These are phyloP conservation scores for Heterodera carotae DNA, from an alignment of 1,140 invertebrate species.

Conservation along the genomic window DNA sequence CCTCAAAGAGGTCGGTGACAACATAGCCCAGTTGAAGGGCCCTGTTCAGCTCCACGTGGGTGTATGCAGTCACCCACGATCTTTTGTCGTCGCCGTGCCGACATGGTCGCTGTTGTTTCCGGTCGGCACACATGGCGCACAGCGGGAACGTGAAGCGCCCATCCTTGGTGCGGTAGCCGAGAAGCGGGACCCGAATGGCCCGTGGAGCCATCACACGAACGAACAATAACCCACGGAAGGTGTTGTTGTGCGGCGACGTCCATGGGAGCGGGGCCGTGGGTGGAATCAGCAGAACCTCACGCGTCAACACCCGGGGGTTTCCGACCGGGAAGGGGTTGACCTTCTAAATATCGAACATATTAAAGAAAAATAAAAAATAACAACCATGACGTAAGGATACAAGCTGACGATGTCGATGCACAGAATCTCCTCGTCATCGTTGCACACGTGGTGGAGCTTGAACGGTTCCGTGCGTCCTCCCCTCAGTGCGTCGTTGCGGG, in stretches of 20 bases:
- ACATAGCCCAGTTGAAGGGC: background rate
- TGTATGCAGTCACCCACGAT: conserved; percentile 12
- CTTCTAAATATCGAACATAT: background rate
- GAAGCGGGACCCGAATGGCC: background rate
- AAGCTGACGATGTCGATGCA: background rate
- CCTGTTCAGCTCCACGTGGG: conserved; percentile 24
- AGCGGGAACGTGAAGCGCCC: background rate
- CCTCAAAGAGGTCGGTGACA: background rate
- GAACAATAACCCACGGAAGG: background rate
- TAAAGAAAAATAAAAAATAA: background rate
- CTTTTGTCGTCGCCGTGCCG: background rate
- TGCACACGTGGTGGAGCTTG: background rate
- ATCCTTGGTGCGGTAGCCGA: conserved; percentile 4
- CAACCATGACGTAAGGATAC: background rate
- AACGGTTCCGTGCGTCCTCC: background rate
- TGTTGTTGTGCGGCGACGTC: background rate
- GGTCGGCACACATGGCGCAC: background rate
- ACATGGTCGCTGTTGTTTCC: background rate
- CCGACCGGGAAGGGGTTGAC: background rate
- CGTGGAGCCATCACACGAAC: background rate
- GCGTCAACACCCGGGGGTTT: conserved; percentile 1
- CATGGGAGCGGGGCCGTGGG: background rate
- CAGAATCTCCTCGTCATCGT: background rate
- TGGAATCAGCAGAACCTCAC: background rate
- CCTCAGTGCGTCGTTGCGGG: background rate